Base-by-base conservation (phyloP, 1,140 invertebrate genomes). In the Drosophila prosaltans region DNA sequence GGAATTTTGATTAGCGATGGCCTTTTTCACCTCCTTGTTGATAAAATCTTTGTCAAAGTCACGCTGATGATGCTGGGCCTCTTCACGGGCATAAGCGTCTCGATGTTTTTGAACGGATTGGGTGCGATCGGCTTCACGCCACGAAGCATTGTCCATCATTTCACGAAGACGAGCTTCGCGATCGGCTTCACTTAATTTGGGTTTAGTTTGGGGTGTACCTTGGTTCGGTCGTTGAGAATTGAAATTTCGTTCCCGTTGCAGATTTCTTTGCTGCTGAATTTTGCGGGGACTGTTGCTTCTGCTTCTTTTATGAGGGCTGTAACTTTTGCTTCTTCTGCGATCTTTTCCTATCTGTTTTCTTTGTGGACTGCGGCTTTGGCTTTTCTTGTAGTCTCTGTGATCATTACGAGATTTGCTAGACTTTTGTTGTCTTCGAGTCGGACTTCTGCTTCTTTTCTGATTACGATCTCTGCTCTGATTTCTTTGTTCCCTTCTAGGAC, bases 101-200 rank as follows among this genome's bases (percentile, higher is more conserved):
- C 93, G 93, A 85, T 96, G 95, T 39, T 93, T 93, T 76, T 93
- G 94, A 0, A 97, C 94, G 79, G 94, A 95, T 76, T 93, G 93
- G 48, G 93, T 93, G 64, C 96, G 92, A 82, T 96, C 94, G 69
- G 95, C 94, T 65, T 97, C 95, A 7, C 96, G 93, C 94, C 94
- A 94, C 65, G 93, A 93, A 1, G 96, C 97, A 93, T 97, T 96
- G 30, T 94, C 92, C 94, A 96, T 95, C 97, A 98, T 98, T 93
- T 97, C 97, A 58, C 94, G 93, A 68, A 96, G 92, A 64, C 93
- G 93, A 54, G 93, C 93, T 85, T 97, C 95, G 74, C 95, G 96
- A 91, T 98, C 97, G 74, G 57, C 93, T 93, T 55, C 96, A 74
- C 72, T 91, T 3, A 92, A 68, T 70, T 86, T 92, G n/a, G 67